A percentile compares a stretch with the other conserved stretches of the same genome.
These are phyloP conservation scores for Orussus abietinus DNA, from an alignment of 1,140 invertebrate species.

Conservation along the genomic window DNA sequence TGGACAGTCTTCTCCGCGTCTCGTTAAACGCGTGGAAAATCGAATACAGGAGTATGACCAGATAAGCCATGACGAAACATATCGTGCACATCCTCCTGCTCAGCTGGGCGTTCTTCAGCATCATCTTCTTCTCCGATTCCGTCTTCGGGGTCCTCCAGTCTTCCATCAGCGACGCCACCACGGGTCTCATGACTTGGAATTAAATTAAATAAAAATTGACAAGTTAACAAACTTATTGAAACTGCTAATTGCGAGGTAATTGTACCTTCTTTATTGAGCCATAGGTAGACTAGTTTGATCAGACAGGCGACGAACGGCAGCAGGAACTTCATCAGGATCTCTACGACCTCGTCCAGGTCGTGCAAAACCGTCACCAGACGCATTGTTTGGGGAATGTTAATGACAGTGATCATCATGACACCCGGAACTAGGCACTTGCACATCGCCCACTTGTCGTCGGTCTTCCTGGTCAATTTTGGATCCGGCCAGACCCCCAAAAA, in stretches of 20 bases:
- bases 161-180: conserved; percentile 8
- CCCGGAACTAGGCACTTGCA: too few relatives aligned
- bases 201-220: conserved; percentile 6
- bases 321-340: conserved; percentile 18
- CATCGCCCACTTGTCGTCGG: too few relatives aligned
- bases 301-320: conserved; percentile 12
- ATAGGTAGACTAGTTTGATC: conserved; percentile 20
- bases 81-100: conserved; percentile 15
- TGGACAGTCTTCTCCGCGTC: too few relatives aligned
- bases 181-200: conserved; percentile 9
- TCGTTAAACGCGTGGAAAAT: too few relatives aligned
- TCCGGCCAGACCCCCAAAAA: conserved; percentile 16
- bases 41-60: too few relatives aligned
- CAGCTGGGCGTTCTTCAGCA: conserved; percentile 13
- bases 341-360: conserved; percentile 11
- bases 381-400: conserved; percentile 12
- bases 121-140: conserved; percentile 9
- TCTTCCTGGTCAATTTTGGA: too few relatives aligned
- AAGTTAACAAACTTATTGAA: too few relatives aligned
- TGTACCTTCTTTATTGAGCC: too few relatives aligned
- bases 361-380: conserved; percentile 16
- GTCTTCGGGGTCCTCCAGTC: conserved; percentile 10
- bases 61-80: too few relatives aligned
- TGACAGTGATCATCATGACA: not conserved
- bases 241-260: too few relatives aligned